Conservation (phyloP, 2,797 vertebrate genomes). For the Peromyscus nudipes region DNA sequence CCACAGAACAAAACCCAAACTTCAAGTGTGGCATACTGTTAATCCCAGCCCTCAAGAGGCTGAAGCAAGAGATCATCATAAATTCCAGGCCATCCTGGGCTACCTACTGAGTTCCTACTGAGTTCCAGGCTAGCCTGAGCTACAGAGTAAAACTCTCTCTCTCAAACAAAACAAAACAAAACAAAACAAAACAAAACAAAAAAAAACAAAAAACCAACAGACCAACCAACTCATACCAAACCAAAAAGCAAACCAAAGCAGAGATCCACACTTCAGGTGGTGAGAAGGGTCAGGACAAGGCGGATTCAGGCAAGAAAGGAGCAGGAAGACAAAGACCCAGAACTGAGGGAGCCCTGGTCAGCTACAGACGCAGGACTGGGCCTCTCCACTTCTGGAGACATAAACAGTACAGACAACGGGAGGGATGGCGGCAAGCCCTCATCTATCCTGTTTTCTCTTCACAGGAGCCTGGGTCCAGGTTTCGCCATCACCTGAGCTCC, state of each 20-base stretch:
- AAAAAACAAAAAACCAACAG: not conserved
- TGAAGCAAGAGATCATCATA: not conserved
- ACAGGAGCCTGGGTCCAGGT: slow-evolving; percentile 86
- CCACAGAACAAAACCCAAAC: not conserved
- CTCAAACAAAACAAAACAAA: not conserved
- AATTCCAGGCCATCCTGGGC: not conserved
- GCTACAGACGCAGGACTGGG: fast-evolving
- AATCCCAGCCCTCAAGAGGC: not conserved
- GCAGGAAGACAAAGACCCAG: not conserved
- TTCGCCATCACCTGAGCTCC: slow-evolving; percentile 83
- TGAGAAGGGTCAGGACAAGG: not conserved
- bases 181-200: too few species aligned
- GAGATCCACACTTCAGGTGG: not conserved
- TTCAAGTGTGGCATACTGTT: not conserved
- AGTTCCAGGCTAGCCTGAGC: not conserved
- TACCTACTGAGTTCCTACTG: not conserved
- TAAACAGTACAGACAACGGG: not conserved
- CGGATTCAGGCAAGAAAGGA: not conserved
- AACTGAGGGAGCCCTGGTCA: not conserved
- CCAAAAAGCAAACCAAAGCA: not conserved
- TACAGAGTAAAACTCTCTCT: not conserved
- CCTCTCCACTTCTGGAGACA: not conserved
- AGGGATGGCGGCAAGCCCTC: fast-evolving
- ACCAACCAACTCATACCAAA: not conserved
- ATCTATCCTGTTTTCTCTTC: not conserved